phyloP scores from a whole-genome alignment of 2,888 invertebrate species.

The Leucania comma region DNA sequence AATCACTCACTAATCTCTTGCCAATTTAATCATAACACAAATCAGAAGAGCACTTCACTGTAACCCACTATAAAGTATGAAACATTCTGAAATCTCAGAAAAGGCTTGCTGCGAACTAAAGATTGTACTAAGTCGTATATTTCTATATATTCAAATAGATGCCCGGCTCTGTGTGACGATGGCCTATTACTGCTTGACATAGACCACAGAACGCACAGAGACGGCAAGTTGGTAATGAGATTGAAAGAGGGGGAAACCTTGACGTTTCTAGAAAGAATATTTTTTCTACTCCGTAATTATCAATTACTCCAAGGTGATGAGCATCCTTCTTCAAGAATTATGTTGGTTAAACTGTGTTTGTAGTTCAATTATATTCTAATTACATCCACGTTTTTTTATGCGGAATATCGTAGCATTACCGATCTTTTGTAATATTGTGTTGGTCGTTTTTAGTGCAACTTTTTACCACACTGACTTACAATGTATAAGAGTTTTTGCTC shows the following conservation, averaged over 20 bases:
- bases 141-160: conserved; percentile 48
- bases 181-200: conserved; percentile 60
- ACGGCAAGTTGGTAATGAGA: conserved; percentile 43
- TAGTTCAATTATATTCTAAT: conserved; percentile 42
- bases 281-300: conserved; percentile 60
- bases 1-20: conserved; percentile 64
- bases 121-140: conserved; percentile 25
- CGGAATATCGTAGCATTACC: conserved; percentile 20
- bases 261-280: conserved; percentile 46
- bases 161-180: conserved; percentile 54
- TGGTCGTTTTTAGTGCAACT: not conserved
- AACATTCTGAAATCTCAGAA: conserved; percentile 43
- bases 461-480: not conserved
- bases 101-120: conserved; percentile 49
- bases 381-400: conserved; percentile 17
- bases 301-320: conserved; percentile 47
- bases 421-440: conserved; percentile 34
- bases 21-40: conserved; percentile 75
- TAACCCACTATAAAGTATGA: conserved; percentile 45
- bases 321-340: conserved; percentile 56
- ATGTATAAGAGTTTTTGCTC: not conserved
- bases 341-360: conserved; percentile 32
- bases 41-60: conserved; percentile 72
- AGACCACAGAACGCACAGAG: conserved; percentile 69
- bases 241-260: conserved; percentile 59